Evolutionary conservation across 2,888 invertebrate genomes (phyloP), one percentile per base, ranked within the genome.

Genomic region (Eupsilia transversa): DNA sequence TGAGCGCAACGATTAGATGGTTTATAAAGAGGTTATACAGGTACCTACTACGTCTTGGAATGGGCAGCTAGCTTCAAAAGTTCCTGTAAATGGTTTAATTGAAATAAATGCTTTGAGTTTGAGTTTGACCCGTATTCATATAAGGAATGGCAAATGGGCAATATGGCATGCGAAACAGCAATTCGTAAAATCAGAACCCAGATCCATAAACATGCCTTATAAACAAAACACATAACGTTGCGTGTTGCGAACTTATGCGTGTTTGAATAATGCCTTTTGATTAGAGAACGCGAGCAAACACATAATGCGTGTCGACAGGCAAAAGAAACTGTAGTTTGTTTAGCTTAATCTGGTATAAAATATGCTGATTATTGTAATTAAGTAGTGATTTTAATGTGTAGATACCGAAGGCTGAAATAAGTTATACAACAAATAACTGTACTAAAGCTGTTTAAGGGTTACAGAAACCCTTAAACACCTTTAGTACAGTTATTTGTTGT

Each of bases 201-300:
- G 12, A 27, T 74, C 17, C 52, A 52, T 68, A 70, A 78, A 59
- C 46, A 49, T 43, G 10, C 20, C 27, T 35, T 64, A 72, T 49
- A 64, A 65, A 68, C 41, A 66, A 57, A 64, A 68, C 61, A 74
- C 52, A 71, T 63, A 49, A 49, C 33, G 23, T 80, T 57, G 86
- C 87, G 83, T 87, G 87, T 65, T 63, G 23, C 20, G 33, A 64
- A 52, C 52, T 52, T 54, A 81, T 72, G 78, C 83, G 81, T 83
- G 83, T 63, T 72, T 61, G 52, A 83, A 76, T 79, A 87, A 77
- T 74, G 71, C 56, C 27, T 46, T 79, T 63, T 79, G 82, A 86
- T 86, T 74, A 71, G 52, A 63, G 35, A 57, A 74, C 65, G 81
- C 79, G 79, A 59, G 77, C 72, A 52, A 67, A 73, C 78, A 73